A percentile compares a stretch with the other conserved stretches of the same genome.
Conservation (phyloP, 2,113 vertebrate genomes). For the Lycaon pictus region DNA sequence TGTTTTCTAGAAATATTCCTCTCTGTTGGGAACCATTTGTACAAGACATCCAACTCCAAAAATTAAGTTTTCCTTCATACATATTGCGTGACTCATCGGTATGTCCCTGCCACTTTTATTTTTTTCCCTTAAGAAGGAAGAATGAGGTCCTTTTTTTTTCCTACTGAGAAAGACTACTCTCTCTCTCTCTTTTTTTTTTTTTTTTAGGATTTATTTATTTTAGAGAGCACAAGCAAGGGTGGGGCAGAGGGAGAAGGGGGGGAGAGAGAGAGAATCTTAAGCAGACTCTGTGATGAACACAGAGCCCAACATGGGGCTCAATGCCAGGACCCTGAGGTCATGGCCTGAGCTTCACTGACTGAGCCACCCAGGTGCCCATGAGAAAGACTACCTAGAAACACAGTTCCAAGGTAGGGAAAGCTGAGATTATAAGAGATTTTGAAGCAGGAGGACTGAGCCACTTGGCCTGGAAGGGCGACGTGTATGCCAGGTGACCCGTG, state of each 20-base stretch:
- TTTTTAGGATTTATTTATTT: background rate
- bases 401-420: background rate
- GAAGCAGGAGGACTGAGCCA: background rate
- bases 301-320: background rate
- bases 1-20: background rate
- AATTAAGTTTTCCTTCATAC: background rate
- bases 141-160: background rate
- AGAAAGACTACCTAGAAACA: background rate
- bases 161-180: background rate
- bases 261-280: background rate
- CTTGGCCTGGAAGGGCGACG: background rate
- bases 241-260: background rate
- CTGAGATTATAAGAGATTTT: background rate
- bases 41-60: background rate
- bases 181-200: background rate
- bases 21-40: background rate
- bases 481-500: rapidly evolving
- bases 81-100: background rate
- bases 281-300: background rate
- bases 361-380: background rate
- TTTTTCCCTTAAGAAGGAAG: background rate
- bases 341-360: background rate
- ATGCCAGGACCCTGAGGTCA: background rate
- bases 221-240: background rate
- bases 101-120: background rate